phyloP scores from a whole-genome alignment of 2,888 invertebrate genomes.

The Drosophila picticornis region DNA sequence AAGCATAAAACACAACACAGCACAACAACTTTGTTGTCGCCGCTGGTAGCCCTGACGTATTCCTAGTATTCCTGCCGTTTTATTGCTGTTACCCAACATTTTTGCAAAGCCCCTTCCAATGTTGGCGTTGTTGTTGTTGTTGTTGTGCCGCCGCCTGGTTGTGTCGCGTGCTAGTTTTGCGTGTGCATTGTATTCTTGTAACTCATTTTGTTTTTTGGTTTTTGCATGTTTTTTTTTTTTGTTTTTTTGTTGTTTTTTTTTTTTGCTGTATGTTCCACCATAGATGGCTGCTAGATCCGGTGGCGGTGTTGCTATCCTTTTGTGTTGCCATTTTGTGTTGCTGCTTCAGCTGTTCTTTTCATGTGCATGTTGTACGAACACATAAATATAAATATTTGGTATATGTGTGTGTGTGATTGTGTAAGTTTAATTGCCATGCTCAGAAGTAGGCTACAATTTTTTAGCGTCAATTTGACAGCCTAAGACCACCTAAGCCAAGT shows the following conservation, averaged over 20 bases:
- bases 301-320: slow-evolving; percentile 22
- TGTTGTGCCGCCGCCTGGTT: slow-evolving; percentile 47
- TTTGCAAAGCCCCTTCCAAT: slow-evolving; percentile 7
- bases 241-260: slow-evolving; percentile 20
- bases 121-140: neutral
- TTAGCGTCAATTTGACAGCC: slow-evolving; percentile 45
- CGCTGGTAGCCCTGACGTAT: slow-evolving; percentile 20
- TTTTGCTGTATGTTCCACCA: slow-evolving; percentile 19
- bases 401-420: slow-evolving; percentile 7
- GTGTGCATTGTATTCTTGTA: slow-evolving; percentile 55
- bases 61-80: slow-evolving; percentile 4
- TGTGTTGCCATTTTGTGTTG: slow-evolving; percentile 54
- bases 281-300: neutral
- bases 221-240: slow-evolving; percentile 11
- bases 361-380: slow-evolving; percentile 20
- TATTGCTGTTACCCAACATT: slow-evolving; percentile 3
- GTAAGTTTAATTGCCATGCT: slow-evolving; percentile 54
- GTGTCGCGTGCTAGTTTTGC: slow-evolving; percentile 60
- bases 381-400: neutral
- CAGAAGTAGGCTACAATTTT: slow-evolving; percentile 59
- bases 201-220: slow-evolving; percentile 38
- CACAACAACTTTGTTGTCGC: slow-evolving; percentile 26
- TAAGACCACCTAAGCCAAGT: slow-evolving; percentile 27
- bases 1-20: slow-evolving; percentile 28
- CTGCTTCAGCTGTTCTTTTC: slow-evolving; percentile 45